These are phyloP conservation scores for Pachycephus smyrnensis DNA, from an alignment of 2,888 invertebrate species.

Conservation along the genomic window DNA sequence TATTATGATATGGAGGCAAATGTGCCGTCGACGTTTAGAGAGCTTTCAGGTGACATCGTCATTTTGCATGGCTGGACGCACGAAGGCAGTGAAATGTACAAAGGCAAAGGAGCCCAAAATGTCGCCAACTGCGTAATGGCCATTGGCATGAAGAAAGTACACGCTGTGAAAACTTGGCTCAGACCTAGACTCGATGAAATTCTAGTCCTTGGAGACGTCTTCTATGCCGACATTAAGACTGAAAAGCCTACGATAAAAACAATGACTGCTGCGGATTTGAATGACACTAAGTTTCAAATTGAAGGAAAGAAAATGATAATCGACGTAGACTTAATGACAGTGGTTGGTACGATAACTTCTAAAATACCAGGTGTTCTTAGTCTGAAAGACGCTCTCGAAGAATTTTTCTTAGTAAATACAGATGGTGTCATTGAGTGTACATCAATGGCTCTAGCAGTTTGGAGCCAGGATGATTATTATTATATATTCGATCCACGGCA, in stretches of 20 bases:
- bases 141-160: constrained; percentile 48
- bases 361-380: constrained; percentile 47
- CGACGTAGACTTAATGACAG: constrained; percentile 53
- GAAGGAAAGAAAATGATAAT: constrained; percentile 43
- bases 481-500: constrained; percentile 73
- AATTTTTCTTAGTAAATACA: constrained; percentile 53
- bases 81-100: constrained; percentile 50
- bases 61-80: constrained; percentile 58
- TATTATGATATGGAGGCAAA: constrained; percentile 54
- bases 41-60: constrained; percentile 35
- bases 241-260: constrained; percentile 45
- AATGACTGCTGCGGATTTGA: constrained; percentile 51
- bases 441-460: constrained; percentile 68
- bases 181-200: constrained; percentile 54
- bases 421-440: constrained; percentile 56
- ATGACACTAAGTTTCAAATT: constrained; percentile 43
- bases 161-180: constrained; percentile 55
- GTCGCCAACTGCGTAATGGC: constrained; percentile 53
- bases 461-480: constrained; percentile 71
- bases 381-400: constrained; percentile 49
- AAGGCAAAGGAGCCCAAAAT: constrained; percentile 53
- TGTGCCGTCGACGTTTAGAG: constrained; percentile 52
- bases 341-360: constrained; percentile 54
- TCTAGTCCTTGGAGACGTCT: constrained; percentile 46
- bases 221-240: constrained; percentile 41